Conservation (phyloP, 2,113 vertebrate species). For the Hymenochirus boettgeri region DNA sequence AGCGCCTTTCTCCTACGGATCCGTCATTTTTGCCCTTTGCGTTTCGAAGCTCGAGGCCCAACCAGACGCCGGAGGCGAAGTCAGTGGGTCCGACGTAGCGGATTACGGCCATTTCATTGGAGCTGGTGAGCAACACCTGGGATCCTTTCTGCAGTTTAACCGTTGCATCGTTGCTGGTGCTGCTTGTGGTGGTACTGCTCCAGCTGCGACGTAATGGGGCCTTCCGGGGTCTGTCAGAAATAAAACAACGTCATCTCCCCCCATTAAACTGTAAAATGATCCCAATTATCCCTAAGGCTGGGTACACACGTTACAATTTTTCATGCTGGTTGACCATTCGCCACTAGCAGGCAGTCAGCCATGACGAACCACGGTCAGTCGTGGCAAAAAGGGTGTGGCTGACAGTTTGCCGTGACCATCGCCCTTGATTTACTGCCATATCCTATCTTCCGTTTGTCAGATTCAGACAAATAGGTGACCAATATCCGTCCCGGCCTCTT, state of each 20-base stretch:
- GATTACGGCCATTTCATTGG: conserved; percentile 86
- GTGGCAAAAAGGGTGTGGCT: too few species aligned
- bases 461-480: too few species aligned
- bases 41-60: conserved; percentile 86
- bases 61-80: conserved; percentile 86
- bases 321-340: too few species aligned
- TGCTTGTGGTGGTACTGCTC: conserved; percentile 57
- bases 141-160: conserved; percentile 80
- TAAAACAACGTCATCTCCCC: neutral
- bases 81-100: conserved; percentile 83
- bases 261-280: too few species aligned
- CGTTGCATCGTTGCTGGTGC: conserved; percentile 22
- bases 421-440: too few species aligned
- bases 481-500: too few species aligned
- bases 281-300: too few species aligned
- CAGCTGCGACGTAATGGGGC: conserved; percentile 71
- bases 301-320: too few species aligned
- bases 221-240: conserved; percentile 60
- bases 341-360: too few species aligned
- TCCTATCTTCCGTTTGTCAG: too few species aligned
- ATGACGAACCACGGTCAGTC: too few species aligned
- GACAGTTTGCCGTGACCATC: too few species aligned
- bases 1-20: conserved; percentile 76
- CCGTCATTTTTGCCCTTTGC: conserved; percentile 89
- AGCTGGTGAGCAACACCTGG: conserved; percentile 88